Base-by-base conservation (phyloP, 2,888 invertebrate species). In the Dynastes tityus region DNA sequence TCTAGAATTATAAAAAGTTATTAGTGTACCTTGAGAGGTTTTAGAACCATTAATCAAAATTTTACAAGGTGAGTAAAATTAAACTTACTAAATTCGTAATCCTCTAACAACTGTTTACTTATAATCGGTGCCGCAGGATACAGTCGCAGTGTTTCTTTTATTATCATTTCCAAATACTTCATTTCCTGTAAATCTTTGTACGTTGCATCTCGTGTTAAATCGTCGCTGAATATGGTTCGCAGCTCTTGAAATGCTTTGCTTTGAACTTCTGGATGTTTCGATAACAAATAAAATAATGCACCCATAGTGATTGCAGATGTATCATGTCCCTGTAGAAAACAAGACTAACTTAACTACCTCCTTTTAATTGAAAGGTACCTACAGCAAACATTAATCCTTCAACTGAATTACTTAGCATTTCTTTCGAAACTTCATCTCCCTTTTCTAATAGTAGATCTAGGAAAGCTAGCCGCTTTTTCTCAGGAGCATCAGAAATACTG, bases 321-420 rank as follows among this genome's bases (percentile, higher is more conserved):
- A 80, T 90, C 89, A 79, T 90, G 89, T 0, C 89, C 90, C 90
- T 90, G 70, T 32, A 27, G 37, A 65, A 40, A 68, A 29, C 29
- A 16, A 58, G 22, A 58, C n/a, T 37, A 37, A 37, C 32, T 37
- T 37, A 37, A 8, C 22, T 6, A 58, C 22, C 22, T 8, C 8
- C 22, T 58, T 4, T 22, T 58, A 67, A 13, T 67, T 75, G 9
- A 22, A 29, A 51, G 16, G 53, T 61, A 84, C 86, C 87, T 85
- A 93, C 93, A 87, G 92, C 94, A 87, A 94, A 95, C 92, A 94
- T 92, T 82, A 94, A 94, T 0, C 94, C 94, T 82, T 94, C 93
- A 0, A 94, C 93, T 88, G 94, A 93, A 85, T 94, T 93, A 75
- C 92, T 89, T 63, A 95, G 90, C 80, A 92, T 91, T 45, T 91